Percentiles rank a stretch among this genome's conserved stretches.
Evolutionary conservation across 2,888 invertebrate genomes (phyloP).

Genomic region (Acanthopleura granulata): DNA sequence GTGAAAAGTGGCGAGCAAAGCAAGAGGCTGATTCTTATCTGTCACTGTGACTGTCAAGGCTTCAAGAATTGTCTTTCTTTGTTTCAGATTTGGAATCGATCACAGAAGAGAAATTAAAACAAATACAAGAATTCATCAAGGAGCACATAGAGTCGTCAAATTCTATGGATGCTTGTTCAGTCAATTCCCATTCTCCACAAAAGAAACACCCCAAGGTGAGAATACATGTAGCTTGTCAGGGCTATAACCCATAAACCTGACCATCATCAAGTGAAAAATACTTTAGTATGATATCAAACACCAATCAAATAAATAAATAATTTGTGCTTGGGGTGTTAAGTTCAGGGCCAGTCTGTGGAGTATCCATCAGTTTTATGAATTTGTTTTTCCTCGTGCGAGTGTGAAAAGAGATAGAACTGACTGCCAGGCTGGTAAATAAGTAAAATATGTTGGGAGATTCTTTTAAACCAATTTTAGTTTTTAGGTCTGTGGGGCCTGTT

Average conservation of each 20-base stretch:
- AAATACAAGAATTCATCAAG: constrained; percentile 43
- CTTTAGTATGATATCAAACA: background rate
- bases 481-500: background rate
- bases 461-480: too few relatives aligned
- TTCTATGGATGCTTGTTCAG: constrained; percentile 21
- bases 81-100: constrained; percentile 45
- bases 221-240: too few relatives aligned
- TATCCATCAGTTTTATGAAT: too few relatives aligned
- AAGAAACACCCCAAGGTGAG: constrained; percentile 42
- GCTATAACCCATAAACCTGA: too few relatives aligned
- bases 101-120: constrained; percentile 40
- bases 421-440: too few relatives aligned
- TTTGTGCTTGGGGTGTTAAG: background rate
- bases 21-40: too few relatives aligned
- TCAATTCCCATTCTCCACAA: constrained; percentile 25
- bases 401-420: too few relatives aligned
- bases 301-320: background rate
- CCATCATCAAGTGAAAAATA: background rate
- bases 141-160: constrained; percentile 28
- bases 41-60: too few relatives aligned
- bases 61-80: background rate
- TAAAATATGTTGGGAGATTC: too few relatives aligned
- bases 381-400: too few relatives aligned
- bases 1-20: too few relatives aligned
- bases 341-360: too few relatives aligned